A percentile compares a stretch with the other conserved stretches of the same genome.
Evolutionary conservation across 1,140 invertebrate species (phyloP).

Genomic region (Philotrypesis tridentata): DNA sequence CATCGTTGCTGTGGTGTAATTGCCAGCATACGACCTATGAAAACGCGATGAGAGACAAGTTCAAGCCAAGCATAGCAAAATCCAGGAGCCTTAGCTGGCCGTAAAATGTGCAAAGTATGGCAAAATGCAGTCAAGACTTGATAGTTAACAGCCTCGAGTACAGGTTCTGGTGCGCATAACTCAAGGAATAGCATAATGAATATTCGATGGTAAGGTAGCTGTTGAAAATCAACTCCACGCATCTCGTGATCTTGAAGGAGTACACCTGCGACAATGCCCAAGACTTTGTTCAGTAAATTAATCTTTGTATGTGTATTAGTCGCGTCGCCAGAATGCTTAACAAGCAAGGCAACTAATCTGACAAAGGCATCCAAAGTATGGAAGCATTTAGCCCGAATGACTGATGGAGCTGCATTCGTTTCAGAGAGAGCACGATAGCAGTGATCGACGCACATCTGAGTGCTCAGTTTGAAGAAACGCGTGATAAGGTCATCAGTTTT

Average conservation of each 20-base stretch:
- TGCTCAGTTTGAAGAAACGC: slow-evolving; percentile 96
- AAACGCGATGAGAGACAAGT: slow-evolving; percentile 95
- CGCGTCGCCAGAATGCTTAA: slow-evolving; percentile 95
- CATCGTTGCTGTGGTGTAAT: slow-evolving; percentile 89
- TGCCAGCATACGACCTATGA: slow-evolving; percentile 94
- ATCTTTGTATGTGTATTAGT: slow-evolving; percentile 95
- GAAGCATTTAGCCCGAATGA: slow-evolving; percentile 93
- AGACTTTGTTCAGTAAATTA: slow-evolving; percentile 95
- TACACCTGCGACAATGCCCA: slow-evolving; percentile 96
- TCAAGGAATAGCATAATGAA: slow-evolving; percentile 98
- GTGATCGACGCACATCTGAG: slow-evolving; percentile 96
- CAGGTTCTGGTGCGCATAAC: slow-evolving; percentile 93
- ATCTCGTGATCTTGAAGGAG: slow-evolving; percentile 96
- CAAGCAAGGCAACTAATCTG: slow-evolving; percentile 92
- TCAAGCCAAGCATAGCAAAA: slow-evolving; percentile 99
- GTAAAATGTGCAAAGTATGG: slow-evolving; percentile 92
- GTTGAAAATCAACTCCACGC: slow-evolving; percentile 91
- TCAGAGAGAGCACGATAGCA: slow-evolving; percentile 87
- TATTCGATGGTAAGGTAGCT: slow-evolving; percentile 97
- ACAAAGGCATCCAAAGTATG: slow-evolving; percentile 97
- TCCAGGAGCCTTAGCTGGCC: slow-evolving; percentile 95
- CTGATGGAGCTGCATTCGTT: slow-evolving; percentile 75
- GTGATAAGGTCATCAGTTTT: slow-evolving; percentile 98
- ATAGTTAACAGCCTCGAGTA: slow-evolving; percentile 93
- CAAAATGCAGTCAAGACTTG: slow-evolving; percentile 92